Evolutionary conservation across 2,113 vertebrate genomes (phyloP), one percentile per base, ranked within the genome.

Genomic region (Ibidorhyncha struthersii): DNA sequence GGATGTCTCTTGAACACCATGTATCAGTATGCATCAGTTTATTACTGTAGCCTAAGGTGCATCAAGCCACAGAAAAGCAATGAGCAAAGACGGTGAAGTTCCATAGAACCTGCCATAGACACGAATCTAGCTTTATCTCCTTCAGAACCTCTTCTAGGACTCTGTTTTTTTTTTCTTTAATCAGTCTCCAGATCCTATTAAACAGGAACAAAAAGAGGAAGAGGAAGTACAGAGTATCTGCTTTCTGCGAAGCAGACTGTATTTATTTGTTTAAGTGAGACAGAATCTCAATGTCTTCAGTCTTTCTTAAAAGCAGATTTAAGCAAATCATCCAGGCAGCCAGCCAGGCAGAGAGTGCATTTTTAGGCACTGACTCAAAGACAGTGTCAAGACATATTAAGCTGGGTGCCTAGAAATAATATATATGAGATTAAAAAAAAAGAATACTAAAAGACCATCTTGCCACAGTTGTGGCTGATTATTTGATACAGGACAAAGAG

Each of bases 251-350:
- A 89, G 90, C 89, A 97, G 78, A 94, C 62, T 94, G 6, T 95
- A 96, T 98, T 97, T 97, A 96, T 96, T 96, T 97, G 78, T 91
- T 96, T 94, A 96, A 86, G 83, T 89, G 91, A 94, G 90, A 87
- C 91, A 90, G 89, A 96, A 95, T 91, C 87, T 91, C 93, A 87
- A 59, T 93, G 90, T 96, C 92, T 72, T 92, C 86, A 89, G 63
- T 74, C 85, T 69, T 96, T 78, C 77, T 97, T 90, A 70, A 59
- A 87, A 79, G 67, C 65, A 93, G 36, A 63, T 93, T 97, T 91
- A 97, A 96, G 96, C 70, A 93, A 96, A 90, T 73, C 92, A 94
- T 29, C 61, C 62, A 78, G 97, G 95, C 94, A 95, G 65, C 18
- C 61, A 71, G 94, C 92, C 95, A 95, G 83, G 34, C 72, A 95